Base-by-base conservation (phyloP, 2,888 invertebrate species). In the Gymnoscelis rufifasciata region DNA sequence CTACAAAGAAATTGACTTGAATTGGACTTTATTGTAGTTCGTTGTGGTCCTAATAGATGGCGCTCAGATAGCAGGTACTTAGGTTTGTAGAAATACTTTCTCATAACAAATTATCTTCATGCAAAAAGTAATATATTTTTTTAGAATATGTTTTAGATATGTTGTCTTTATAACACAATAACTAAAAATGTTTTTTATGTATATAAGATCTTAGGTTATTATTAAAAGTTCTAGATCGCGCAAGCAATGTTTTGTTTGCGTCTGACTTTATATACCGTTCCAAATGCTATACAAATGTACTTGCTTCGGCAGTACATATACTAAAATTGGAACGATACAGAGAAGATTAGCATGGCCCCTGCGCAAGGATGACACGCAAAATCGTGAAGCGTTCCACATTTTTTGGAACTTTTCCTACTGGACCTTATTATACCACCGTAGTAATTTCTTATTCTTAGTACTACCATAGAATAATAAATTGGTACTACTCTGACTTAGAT, bases 271-370 rank as follows among this genome's bases (percentile, higher is more conserved):
- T 33, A 33, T n/a, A 1, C 10, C 15, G 15, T 2, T 8, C 10
- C 15, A 10, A 15, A 14, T 33, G 19, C 19, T 12, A 35, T 44
- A 10, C 6, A 1, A 6, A 3, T 11, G 35, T 35, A 35, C 35
- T 35, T 19, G 35, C 35, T 35, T 35, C 35, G 35, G 35, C 35
- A 35, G 35, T 35, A 35, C 35, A 35, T 35, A 35, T 35, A 35
- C 35, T 35, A 35, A 35, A 35, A 35, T 35, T 35, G 35, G 35
- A 35, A 35, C 35, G 35, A 35, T 35, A 35, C 35, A 35, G 35
- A 35, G 35, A 35, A 35, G 35, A 35, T 35, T 35, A 35, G 35
- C 35, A 35, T 35, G 35, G 35, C 35, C 35, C 35, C 35, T 35
- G 35, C 35, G 35, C 35, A 35, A 35, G 35, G 35, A 35, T 35